Percentiles rank a stretch among this genome's conserved stretches.
phyloP scores from a whole-genome alignment of 2,797 vertebrate species.

The Melanotaenia parkinsoni region DNA sequence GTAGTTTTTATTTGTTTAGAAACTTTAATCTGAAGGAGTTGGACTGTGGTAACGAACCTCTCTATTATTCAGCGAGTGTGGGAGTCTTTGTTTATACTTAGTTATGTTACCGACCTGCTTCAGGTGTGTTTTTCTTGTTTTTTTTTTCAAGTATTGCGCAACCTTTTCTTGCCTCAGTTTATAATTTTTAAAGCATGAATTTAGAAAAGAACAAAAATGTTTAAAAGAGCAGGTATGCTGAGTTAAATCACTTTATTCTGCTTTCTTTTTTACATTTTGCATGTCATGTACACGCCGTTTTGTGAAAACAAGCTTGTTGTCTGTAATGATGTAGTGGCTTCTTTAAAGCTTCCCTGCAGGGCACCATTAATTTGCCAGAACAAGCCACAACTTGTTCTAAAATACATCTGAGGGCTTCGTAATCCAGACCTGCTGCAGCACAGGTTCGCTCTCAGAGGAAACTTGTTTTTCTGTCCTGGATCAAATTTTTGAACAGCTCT shows the following conservation, averaged over 20 bases:
- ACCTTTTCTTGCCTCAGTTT: neutral
- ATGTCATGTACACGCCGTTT: too few species aligned
- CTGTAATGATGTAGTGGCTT: neutral
- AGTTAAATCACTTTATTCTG: too few species aligned
- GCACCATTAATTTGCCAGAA: neutral
- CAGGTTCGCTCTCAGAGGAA: neutral
- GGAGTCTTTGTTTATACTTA: neutral
- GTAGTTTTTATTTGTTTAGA: neutral
- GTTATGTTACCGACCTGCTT: neutral
- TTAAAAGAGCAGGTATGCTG: too few species aligned
- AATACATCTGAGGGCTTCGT: neutral
- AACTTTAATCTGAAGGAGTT: neutral
- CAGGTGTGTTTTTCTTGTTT: neutral
- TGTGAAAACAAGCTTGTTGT: neutral
- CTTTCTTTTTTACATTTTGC: too few species aligned
- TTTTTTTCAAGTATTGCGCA: neutral
- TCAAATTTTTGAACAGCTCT: neutral
- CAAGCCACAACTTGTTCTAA: neutral
- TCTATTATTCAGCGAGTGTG: neutral
- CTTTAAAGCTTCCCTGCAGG: neutral
- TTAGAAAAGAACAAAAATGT: too few species aligned
- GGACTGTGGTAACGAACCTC: neutral
- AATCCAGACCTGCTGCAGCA: neutral
- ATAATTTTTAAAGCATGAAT: too few species aligned
- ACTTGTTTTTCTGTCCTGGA: neutral